phyloP scores from a whole-genome alignment of 2,888 invertebrate genomes.

The Melikaiella ostensackeni region DNA sequence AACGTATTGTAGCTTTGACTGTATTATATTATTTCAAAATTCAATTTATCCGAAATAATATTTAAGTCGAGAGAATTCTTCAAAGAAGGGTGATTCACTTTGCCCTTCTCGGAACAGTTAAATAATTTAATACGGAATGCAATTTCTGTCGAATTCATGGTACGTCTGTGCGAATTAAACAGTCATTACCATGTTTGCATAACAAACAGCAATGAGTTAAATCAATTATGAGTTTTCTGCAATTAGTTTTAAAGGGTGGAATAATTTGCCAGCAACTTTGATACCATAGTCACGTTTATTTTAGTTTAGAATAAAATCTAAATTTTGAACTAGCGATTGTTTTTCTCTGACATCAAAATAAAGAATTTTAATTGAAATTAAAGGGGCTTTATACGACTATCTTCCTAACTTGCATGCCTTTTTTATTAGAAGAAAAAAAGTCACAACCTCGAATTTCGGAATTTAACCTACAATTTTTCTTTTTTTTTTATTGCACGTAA shows the following conservation, averaged over 20 bases:
- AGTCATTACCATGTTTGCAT: not conserved
- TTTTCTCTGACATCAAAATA: too few relatives aligned
- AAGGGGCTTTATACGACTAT: too few relatives aligned
- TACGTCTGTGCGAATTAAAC: not conserved
- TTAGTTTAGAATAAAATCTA: not conserved
- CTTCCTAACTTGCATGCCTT: not conserved
- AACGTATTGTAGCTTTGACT: not conserved
- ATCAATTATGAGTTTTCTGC: not conserved
- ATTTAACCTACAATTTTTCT: not conserved
- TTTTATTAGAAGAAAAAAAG: not conserved
- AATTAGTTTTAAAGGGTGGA: not conserved
- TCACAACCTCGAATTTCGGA: too few relatives aligned
- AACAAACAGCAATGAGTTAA: not conserved
- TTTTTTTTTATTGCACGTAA: not conserved
- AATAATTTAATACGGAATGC: not conserved
- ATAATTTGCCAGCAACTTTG: not conserved
- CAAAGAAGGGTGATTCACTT: not conserved
- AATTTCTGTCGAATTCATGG: conserved; percentile 1
- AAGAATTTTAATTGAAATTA: too few relatives aligned
- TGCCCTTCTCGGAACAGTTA: not conserved
- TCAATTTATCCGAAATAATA: not conserved
- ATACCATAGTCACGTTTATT: not conserved
- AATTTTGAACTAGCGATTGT: too few relatives aligned
- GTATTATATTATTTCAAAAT: not conserved
- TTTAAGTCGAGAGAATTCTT: not conserved